Evolutionary conservation across 2,113 vertebrate species (phyloP).

Genomic region (Tiliqua scincoides): DNA sequence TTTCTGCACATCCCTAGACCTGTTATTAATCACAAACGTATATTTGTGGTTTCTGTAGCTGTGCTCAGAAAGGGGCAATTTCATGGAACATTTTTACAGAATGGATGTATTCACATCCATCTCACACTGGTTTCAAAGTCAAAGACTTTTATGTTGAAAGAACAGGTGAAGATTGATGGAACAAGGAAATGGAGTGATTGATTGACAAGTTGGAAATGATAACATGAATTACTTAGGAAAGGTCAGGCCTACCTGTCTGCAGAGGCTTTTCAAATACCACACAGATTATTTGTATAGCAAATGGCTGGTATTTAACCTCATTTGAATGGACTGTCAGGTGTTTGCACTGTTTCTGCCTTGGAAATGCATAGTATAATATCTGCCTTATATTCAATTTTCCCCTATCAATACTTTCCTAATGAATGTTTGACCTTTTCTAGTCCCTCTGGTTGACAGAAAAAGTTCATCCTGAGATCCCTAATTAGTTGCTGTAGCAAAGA

Average conservation of each 20-base stretch:
- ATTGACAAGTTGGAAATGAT: constrained; percentile 20
- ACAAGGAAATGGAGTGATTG: constrained; percentile 7
- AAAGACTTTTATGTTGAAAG: not conserved
- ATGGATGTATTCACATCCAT: not conserved
- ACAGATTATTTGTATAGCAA: constrained; percentile 6
- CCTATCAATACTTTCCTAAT: constrained; percentile 26
- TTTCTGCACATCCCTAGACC: not conserved
- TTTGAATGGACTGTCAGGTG: constrained; percentile 36
- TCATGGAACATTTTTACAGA: not conserved
- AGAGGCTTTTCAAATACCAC: constrained; percentile 19
- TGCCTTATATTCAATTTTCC: constrained; percentile 26
- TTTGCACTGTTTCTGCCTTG: constrained; percentile 19
- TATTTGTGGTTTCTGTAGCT: not conserved
- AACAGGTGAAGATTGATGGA: not conserved
- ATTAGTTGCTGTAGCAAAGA: constrained; percentile 30
- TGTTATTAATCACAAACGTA: not conserved
- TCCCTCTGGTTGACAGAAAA: constrained; percentile 2
- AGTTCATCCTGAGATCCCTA: constrained; percentile 30
- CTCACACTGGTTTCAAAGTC: constrained; percentile 6
- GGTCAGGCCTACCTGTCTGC: not conserved
- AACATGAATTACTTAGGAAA: constrained; percentile 32
- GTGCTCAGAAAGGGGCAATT: not conserved
- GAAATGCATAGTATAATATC: constrained; percentile 1
- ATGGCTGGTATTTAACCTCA: constrained; percentile 36
- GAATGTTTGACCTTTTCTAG: constrained; percentile 11